Percentiles rank a stretch among this genome's conserved stretches.
Evolutionary conservation across 2,113 vertebrate species (phyloP).

Genomic region (rat (Rattus norvegicus)): DNA sequence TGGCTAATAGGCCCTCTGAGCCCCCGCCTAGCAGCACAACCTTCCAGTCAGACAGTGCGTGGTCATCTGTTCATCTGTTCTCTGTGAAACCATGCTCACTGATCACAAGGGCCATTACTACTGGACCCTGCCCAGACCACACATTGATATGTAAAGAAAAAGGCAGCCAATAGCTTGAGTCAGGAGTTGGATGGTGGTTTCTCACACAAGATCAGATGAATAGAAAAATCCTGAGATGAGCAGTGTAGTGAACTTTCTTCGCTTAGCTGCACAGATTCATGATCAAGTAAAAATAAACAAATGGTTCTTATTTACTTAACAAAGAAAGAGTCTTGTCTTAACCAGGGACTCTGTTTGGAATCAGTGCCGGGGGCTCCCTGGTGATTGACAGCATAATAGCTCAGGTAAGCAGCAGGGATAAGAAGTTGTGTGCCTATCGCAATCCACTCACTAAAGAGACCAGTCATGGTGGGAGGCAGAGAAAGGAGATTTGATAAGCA

Average conservation of each 20-base stretch:
- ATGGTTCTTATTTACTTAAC: neutral
- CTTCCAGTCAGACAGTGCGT: rapidly evolving
- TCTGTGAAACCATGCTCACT: neutral
- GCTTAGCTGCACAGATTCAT: neutral
- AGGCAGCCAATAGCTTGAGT: neutral
- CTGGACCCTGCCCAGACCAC: neutral
- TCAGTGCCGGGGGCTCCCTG: neutral
- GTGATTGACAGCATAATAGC: rapidly evolving
- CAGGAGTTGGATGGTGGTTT: neutral
- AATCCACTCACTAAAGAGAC: neutral
- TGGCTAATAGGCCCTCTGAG: rapidly evolving
- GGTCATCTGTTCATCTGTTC: too few species aligned
- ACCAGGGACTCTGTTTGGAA: neutral
- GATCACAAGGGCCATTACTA: rapidly evolving
- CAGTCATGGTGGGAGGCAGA: neutral
- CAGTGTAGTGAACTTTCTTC: neutral
- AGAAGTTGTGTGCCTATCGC: neutral
- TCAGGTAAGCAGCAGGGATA: neutral
- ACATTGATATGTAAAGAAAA: neutral
- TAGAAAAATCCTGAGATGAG: neutral
- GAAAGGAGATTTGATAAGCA: neutral
- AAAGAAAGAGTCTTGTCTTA: neutral
- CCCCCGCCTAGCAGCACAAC: rapidly evolving
- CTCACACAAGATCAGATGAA: neutral
- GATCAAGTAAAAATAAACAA: neutral